A percentile compares a stretch with the other conserved stretches of the same genome.
Conservation (phyloP, 2,797 vertebrate species). For the Clarias fuscus region DNA sequence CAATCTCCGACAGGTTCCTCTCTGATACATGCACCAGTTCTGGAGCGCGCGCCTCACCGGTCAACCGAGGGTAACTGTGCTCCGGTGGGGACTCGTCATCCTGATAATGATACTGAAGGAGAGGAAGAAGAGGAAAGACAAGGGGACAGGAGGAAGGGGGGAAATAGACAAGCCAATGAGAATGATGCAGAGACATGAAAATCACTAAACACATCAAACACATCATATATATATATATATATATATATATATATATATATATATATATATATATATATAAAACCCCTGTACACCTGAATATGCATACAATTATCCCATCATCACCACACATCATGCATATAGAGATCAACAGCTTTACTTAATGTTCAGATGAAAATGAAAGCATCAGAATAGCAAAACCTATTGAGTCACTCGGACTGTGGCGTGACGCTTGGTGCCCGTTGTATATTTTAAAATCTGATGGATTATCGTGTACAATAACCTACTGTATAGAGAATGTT, state of each 20-base stretch:
- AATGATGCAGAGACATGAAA: not conserved
- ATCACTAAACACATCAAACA: not conserved
- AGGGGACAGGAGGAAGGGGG: not conserved
- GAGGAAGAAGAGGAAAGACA: not conserved
- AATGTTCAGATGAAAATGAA: not conserved
- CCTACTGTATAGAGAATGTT: not conserved
- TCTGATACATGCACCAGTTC: conserved; percentile 95
- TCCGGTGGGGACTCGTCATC: conserved; percentile 88
- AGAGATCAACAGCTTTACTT: not conserved
- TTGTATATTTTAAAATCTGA: not conserved
- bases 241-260: too few species aligned
- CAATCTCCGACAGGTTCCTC: conserved; percentile 96
- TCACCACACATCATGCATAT: not conserved
- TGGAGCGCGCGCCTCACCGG: conserved; percentile 86
- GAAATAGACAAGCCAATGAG: not conserved
- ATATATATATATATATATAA: too few species aligned
- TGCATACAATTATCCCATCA: not conserved
- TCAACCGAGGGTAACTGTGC: conserved; percentile 88
- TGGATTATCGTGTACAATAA: not conserved
- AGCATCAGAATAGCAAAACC: too few species aligned
- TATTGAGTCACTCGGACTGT: not conserved
- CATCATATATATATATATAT: too few species aligned
- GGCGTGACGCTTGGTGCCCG: not conserved
- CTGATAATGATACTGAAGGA: conserved; percentile 87
- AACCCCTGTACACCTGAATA: not conserved